Evolutionary conservation across 2,113 vertebrate species (phyloP).

Genomic region (Apteryx owenii): DNA sequence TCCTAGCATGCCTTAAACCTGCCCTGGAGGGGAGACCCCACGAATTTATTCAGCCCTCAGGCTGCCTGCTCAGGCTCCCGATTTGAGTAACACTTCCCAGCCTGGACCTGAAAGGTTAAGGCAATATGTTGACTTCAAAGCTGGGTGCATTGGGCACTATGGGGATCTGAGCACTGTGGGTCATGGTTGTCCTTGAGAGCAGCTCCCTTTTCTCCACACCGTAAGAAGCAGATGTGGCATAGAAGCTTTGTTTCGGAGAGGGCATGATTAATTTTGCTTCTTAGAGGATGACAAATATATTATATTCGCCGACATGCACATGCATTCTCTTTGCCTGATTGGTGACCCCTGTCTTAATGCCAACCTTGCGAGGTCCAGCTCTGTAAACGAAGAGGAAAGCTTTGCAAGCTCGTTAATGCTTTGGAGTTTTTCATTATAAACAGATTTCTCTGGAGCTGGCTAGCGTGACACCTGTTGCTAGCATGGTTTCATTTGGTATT

Average conservation of each 20-base stretch:
- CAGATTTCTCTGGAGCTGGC: conserved; percentile 45
- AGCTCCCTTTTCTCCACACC: neutral
- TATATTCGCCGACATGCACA: conserved; percentile 59
- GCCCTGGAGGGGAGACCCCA: neutral
- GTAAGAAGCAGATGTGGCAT: conserved; percentile 1
- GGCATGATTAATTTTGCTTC: conserved; percentile 72
- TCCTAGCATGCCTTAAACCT: neutral
- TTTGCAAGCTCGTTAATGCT: conserved; percentile 76
- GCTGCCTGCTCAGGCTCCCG: neutral
- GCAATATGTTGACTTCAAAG: conserved; percentile 5
- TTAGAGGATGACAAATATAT: conserved; percentile 68
- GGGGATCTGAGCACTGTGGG: neutral
- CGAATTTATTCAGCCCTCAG: neutral
- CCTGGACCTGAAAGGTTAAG: conserved; percentile 11
- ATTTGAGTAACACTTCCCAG: neutral
- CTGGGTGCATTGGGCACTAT: neutral
- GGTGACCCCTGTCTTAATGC: conserved; percentile 70
- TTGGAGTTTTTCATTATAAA: conserved; percentile 74
- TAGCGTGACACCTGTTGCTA: conserved; percentile 36
- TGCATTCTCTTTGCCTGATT: conserved; percentile 34
- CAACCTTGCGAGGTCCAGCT: conserved; percentile 37
- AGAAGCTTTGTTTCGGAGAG: conserved; percentile 40
- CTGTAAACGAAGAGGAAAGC: conserved; percentile 69
- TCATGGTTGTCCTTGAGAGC: neutral
- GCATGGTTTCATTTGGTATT: conserved; percentile 57